Base-by-base conservation (phyloP, 2,888 invertebrate genomes). In the Therioaphis trifolii region DNA sequence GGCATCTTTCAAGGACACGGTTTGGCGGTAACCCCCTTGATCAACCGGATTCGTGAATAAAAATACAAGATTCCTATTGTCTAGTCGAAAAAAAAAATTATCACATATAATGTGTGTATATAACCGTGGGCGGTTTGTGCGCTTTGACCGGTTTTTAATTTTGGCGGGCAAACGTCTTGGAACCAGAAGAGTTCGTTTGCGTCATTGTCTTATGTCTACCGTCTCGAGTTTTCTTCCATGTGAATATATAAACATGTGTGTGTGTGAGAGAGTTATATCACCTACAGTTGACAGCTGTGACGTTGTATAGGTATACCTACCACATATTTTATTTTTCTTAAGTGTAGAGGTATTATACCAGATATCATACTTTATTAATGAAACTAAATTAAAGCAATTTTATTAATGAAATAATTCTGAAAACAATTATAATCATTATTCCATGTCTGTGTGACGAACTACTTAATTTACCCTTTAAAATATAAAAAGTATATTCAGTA, bases 1-100 rank as follows among this genome's bases (percentile, higher is more conserved):
- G 82, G 72, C 74, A 63, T 80, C 72, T 82, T 69, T 82, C 82
- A 82, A 82, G 82, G 82, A 82, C 82, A 72, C 82, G 61, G 82
- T 82, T 82, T 74, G 82, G 82, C 82, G 82, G 80, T 63, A 35
- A 52, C 55, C 69, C 52, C 29, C 71, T n/a, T 15, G 58, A 72
- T 58, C 72, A 61, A 80, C 72, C 72, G 29, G 82, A 52, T 74
- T 63, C 63, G 74, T 74, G 52, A 74, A 82, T 74, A 72, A 63
- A 49, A 74, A 82, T 79, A 74, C 61, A 1, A 80, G 71, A 80
- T 72, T 74, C 72, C 40, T 72, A 82, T 82, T 74, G 82, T 82
- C 82, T 74, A 63, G 35, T 40, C 71, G 68, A 27, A 12, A 69
- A 66, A 77, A n/a, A 21, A 29, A 66, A n/a, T 14, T 35, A 35